These are phyloP conservation scores for Poecilia picta DNA, from an alignment of 2,797 vertebrate genomes.

Conservation along the genomic window DNA sequence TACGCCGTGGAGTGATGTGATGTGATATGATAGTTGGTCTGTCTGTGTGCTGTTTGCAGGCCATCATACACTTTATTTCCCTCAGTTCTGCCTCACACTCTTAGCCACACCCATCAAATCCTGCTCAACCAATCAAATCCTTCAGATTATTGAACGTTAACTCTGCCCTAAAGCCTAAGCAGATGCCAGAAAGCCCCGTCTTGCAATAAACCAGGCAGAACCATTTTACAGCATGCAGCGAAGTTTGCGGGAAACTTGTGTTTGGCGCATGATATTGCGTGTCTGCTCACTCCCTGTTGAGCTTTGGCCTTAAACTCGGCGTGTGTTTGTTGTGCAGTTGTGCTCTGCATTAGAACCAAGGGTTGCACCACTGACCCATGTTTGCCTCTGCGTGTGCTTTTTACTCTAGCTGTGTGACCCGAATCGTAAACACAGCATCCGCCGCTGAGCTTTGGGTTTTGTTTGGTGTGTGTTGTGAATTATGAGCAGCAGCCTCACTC, in stretches of 20 bases:
- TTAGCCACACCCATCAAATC: constrained; percentile 7
- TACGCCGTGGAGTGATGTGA: constrained; percentile 44
- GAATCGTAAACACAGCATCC: constrained; percentile 74
- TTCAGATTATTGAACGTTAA: constrained; percentile 8
- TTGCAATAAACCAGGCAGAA: constrained; percentile 5
- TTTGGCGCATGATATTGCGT: background rate
- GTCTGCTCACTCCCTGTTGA: constrained; percentile 1
- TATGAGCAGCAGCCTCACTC: constrained; percentile 63
- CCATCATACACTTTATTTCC: constrained; percentile 31
- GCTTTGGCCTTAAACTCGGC: constrained; percentile 10
- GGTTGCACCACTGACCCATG: constrained; percentile 63
- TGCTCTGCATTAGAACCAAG: constrained; percentile 58
- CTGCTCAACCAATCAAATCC: constrained; percentile 31
- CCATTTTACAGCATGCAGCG: background rate
- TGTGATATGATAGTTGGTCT: constrained; percentile 59
- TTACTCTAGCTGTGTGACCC: constrained; percentile 72
- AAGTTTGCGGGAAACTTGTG: constrained; percentile 10
- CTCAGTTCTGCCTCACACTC: constrained; percentile 36
- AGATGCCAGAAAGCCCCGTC: background rate
- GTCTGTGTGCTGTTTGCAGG: constrained; percentile 47
- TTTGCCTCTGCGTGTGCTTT: constrained; percentile 61
- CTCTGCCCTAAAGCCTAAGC: background rate
- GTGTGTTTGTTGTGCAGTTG: constrained; percentile 29
- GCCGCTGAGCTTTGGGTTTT: constrained; percentile 54
- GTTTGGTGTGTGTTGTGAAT: constrained; percentile 49